A percentile compares a stretch with the other conserved stretches of the same genome.
Conservation (phyloP, 2,113 vertebrate species). For the Neogale vison region DNA sequence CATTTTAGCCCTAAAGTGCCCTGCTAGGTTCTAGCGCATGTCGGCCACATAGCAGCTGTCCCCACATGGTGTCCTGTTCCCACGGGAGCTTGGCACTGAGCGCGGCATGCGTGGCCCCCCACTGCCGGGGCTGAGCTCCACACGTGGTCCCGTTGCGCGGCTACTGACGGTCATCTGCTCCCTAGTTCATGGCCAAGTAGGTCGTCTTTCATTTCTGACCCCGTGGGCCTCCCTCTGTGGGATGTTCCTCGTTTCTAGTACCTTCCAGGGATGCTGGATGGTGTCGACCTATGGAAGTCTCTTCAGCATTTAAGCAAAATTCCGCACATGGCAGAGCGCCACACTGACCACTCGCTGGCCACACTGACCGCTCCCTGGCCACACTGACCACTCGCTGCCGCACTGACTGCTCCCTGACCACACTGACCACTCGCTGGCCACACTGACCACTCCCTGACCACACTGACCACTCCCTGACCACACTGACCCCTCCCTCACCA, state of each 20-base stretch:
- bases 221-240: accelerated
- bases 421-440: no score
- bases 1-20: no score
- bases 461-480: accelerated
- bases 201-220: neutral
- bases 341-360: no score
- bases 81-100: accelerated
- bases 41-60: accelerated
- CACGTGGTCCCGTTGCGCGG: accelerated
- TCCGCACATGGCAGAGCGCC: neutral
- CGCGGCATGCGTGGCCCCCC: neutral
- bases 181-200: accelerated
- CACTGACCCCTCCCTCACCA: no score
- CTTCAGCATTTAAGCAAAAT: neutral
- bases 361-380: no score
- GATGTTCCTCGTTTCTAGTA: neutral
- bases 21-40: accelerated
- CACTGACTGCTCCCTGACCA: no score
- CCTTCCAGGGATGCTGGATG: neutral
- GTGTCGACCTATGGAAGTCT: neutral
- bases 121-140: neutral
- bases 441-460: no score
- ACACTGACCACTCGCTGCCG: no score
- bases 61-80: accelerated
- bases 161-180: neutral